These are phyloP conservation scores for Chrysocyon brachyurus DNA, from an alignment of 2,797 vertebrate genomes.

Conservation along the genomic window DNA sequence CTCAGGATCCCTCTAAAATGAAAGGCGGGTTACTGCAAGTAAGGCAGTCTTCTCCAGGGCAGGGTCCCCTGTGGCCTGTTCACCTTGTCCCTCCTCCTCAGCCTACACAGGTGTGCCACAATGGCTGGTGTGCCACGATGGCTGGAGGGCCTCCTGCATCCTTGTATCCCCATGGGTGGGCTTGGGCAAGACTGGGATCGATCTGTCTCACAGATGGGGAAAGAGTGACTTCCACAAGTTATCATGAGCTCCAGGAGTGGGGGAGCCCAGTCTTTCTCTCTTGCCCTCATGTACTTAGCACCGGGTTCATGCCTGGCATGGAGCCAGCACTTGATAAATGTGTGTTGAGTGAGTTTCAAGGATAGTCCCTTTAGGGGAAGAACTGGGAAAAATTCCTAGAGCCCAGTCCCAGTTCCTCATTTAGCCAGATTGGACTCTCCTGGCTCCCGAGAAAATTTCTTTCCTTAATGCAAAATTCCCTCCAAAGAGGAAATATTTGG, in stretches of 20 bases:
- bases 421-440: not conserved
- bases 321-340: not conserved
- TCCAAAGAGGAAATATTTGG: not conserved
- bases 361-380: not conserved
- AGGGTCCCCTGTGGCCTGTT: too few relatives aligned
- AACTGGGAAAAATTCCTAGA: not conserved
- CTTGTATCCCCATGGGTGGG: not conserved
- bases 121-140: not conserved
- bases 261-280: accelerated
- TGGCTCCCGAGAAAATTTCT: not conserved
- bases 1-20: too few relatives aligned
- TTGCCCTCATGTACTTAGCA: not conserved
- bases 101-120: too few relatives aligned
- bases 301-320: not conserved
- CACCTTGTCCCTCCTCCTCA: not conserved
- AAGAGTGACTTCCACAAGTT: not conserved
- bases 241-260: too few relatives aligned
- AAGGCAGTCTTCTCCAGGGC: not conserved
- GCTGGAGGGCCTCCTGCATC: not conserved
- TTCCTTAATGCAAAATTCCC: not conserved
- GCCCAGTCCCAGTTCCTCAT: not conserved
- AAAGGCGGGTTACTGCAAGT: too few relatives aligned
- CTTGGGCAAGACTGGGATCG: not conserved
- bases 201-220: not conserved
- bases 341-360: not conserved